phyloP scores from a whole-genome alignment of 2,113 vertebrate species.

The Buteo buteo region DNA sequence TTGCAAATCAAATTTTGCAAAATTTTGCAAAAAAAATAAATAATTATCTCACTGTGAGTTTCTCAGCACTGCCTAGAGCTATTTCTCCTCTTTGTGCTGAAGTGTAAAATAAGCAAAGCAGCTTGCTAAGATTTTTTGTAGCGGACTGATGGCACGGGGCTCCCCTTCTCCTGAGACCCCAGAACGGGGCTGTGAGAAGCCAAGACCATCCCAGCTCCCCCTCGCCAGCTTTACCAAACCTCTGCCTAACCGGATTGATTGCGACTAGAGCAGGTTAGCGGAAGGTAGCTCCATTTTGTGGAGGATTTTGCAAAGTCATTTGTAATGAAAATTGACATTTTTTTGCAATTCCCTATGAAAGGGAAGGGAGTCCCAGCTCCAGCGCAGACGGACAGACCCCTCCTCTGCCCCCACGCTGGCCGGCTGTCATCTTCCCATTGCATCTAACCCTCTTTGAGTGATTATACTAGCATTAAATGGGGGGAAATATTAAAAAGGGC shows the following conservation, averaged over 20 bases:
- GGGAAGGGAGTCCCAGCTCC: neutral
- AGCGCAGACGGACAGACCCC: neutral
- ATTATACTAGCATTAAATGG: neutral
- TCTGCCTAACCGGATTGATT: neutral
- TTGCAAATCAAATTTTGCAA: neutral
- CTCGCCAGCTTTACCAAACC: neutral
- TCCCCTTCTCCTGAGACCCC: neutral
- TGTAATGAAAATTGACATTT: neutral
- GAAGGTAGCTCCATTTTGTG: neutral
- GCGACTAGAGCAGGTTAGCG: neutral
- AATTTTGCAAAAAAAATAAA: neutral
- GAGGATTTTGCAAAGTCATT: slow-evolving; percentile 38
- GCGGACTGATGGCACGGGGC: neutral
- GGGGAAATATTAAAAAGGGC: neutral
- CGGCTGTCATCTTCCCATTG: neutral
- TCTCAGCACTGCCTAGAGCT: neutral
- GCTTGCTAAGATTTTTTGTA: neutral
- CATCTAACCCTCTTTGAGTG: neutral
- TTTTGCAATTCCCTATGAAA: neutral
- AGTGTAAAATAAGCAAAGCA: neutral
- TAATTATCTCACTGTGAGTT: neutral
- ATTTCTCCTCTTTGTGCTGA: neutral
- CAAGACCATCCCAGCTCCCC: neutral
- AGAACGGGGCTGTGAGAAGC: neutral
- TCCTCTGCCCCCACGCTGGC: neutral